These are phyloP conservation scores for Meganola albula DNA, from an alignment of 2,888 invertebrate species.

Conservation along the genomic window DNA sequence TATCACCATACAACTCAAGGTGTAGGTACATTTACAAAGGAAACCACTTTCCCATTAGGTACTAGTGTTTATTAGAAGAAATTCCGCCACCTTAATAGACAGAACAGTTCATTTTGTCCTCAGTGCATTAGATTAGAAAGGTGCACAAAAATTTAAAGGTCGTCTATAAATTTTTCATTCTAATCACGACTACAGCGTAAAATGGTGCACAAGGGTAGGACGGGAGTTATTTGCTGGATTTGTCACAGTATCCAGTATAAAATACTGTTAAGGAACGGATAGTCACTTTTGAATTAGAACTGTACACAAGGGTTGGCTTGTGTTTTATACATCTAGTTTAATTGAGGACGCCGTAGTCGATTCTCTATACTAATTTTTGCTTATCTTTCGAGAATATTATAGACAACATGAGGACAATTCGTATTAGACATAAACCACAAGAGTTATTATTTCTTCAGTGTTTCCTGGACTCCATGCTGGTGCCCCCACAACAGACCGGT, in stretches of 20 bases:
- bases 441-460: constrained; percentile 60
- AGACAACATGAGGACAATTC: constrained; percentile 31
- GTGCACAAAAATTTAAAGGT: constrained; percentile 36
- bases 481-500: constrained; percentile 74
- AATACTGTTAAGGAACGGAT: constrained; percentile 8
- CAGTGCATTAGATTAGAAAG: constrained; percentile 46
- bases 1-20: constrained; percentile 47
- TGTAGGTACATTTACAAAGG: constrained; percentile 53
- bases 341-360: constrained; percentile 20
- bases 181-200: constrained; percentile 25
- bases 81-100: constrained; percentile 71
- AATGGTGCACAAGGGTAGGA: constrained; percentile 13
- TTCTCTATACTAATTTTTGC: no score
- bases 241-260: constrained; percentile 17
- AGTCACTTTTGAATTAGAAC: constrained; percentile 9
- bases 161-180: constrained; percentile 20
- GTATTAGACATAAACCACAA: constrained; percentile 52
- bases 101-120: constrained; percentile 47
- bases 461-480: constrained; percentile 68
- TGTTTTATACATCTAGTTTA: constrained; percentile 11
- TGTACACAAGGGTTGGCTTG: constrained; percentile 3
- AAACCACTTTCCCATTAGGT: constrained; percentile 55
- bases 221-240: constrained; percentile 17
- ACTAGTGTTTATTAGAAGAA: constrained; percentile 64
- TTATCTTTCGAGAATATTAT: constrained; percentile 28